Evolutionary conservation across 1,140 invertebrate species (phyloP), one percentile per base, ranked within the genome.

Genomic region (Odontomachus brunneus): DNA sequence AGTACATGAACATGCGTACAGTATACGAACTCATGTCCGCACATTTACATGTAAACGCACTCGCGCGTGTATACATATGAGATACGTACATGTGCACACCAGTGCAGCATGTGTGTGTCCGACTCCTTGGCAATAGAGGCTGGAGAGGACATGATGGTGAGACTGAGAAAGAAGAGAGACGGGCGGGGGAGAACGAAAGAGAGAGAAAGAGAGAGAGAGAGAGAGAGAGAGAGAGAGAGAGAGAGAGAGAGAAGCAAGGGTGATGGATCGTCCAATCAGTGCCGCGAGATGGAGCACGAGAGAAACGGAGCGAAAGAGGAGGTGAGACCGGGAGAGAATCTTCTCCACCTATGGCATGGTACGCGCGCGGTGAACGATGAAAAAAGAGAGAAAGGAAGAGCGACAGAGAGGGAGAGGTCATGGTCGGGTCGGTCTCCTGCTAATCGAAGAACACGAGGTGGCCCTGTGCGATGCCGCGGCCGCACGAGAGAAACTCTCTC

Each of bases 261-360:
- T 94, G 94, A 94, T 94, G 94, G 94, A 94, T 94, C 92, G 94
- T 94, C 94, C 94, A 94, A 94, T 94, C 94, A 94, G 94, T 94
- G 94, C 93, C 91, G 91, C 92, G 93, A 94, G 93, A 94, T 94
- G 93, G 93, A 94, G 92, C 92, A 93, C 93, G 86, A 86, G 89
- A 89, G 89, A 91, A 84, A 83, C 87, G 83, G 73, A 73, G 82
- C 76, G 84, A 81, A 86, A 69, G 78, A 62, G 74, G 57, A 82
- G 22, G 74, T 75, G 75, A 82, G 76, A 83, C 75, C 75, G 69
- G 38, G 72, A 73, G 85, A 87, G 73, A 88, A 88, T 89, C 84
- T 84, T 88, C 87, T 85, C 92, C 90, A 91, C 89, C 90, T 89
- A 90, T 91, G 90, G 91, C 87, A 91, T 89, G 89, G 85, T 87